phyloP scores from a whole-genome alignment of 2,797 vertebrate genomes.

The Muraenolepis orangiensis region DNA sequence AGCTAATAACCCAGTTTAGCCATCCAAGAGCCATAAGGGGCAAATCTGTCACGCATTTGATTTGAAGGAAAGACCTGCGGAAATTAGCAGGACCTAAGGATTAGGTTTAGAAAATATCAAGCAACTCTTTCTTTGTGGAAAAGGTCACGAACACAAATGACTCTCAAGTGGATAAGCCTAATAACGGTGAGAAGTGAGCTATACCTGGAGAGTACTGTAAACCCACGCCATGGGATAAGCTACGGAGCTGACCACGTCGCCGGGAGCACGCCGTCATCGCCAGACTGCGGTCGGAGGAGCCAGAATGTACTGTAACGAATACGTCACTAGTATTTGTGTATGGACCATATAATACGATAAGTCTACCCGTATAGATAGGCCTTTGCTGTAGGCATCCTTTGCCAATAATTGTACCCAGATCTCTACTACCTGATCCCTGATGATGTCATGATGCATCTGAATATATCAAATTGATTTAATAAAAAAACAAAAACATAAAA shows the following conservation, averaged over 20 bases:
- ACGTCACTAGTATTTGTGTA: background rate
- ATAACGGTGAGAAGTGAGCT: slow-evolving; percentile 43
- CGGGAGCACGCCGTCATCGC: background rate
- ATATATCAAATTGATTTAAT: background rate
- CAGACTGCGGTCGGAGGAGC: background rate
- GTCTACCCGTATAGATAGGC: background rate
- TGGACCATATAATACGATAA: too few species aligned
- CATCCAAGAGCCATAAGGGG: too few species aligned
- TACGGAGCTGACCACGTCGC: background rate
- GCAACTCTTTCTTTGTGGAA: slow-evolving; percentile 33
- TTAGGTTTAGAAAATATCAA: too few species aligned
- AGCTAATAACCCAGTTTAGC: too few species aligned
- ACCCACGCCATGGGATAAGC: background rate
- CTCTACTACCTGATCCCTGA: background rate
- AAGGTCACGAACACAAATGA: too few species aligned
- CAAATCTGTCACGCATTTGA: too few species aligned
- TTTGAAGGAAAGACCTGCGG: too few species aligned
- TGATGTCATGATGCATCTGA: background rate
- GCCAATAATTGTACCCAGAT: background rate
- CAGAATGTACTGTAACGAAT: background rate
- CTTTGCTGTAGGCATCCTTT: background rate
- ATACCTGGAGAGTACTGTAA: slow-evolving; percentile 20
- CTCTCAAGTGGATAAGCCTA: slow-evolving; percentile 42
- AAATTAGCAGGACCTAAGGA: too few species aligned
- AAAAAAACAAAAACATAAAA: background rate